Percentiles rank a stretch among this genome's conserved stretches.
phyloP scores from a whole-genome alignment of 2,113 vertebrate species.

The Vulpes lagopus region DNA sequence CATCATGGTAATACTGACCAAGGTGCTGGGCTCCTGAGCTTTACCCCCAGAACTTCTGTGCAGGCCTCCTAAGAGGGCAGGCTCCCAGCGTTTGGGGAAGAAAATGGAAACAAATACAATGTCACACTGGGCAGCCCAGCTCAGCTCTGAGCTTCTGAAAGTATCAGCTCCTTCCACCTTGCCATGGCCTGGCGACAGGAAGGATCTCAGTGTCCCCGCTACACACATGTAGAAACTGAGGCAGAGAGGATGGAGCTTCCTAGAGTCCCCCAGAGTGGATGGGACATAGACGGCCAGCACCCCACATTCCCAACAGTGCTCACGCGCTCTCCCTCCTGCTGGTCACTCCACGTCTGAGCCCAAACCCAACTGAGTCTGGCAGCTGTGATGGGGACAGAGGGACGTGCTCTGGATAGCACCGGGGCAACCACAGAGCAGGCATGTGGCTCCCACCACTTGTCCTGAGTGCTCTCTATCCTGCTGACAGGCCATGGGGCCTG shows the following conservation, averaged over 20 bases:
- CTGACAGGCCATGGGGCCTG: fast-evolving
- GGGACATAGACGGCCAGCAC: no score
- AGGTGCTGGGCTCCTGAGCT: fast-evolving
- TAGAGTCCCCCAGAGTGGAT: fast-evolving
- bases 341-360: background rate
- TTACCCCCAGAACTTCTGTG: fast-evolving
- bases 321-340: background rate
- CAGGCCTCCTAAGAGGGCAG: fast-evolving
- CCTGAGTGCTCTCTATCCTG: background rate
- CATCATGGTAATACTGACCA: fast-evolving
- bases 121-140: fast-evolving
- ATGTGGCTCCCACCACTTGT: fast-evolving
- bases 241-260: background rate
- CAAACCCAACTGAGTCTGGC: background rate
- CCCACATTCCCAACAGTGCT: fast-evolving
- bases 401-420: fast-evolving
- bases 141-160: no score
- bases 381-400: fast-evolving
- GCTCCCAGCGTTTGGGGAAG: fast-evolving
- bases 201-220: fast-evolving
- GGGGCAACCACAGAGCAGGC: fast-evolving
- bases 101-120: fast-evolving
- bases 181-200: fast-evolving
- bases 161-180: background rate
- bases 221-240: background rate